Base-by-base conservation (phyloP, 1,140 invertebrate genomes). In the Sesamia nonagrioides region DNA sequence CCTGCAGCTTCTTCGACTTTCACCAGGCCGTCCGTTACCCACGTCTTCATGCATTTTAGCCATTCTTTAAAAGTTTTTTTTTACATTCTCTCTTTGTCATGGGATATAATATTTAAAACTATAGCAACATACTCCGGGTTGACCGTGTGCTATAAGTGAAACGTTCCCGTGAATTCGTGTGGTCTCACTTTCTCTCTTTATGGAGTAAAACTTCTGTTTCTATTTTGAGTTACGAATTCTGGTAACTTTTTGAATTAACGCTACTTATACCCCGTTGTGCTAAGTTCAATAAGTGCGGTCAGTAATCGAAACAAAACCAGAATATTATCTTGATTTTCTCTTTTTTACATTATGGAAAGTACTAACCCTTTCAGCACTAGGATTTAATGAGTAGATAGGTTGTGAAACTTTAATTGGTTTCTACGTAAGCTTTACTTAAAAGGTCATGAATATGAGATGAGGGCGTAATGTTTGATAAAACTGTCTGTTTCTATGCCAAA, bases 211-310 rank as follows among this genome's bases (percentile, higher is more conserved):
- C 45, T 50, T 50, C 6, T 50, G 45, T 50, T 4, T 5, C 45
- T n/a, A 50, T n/a, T 50, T 35, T 35, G 3, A 7, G 5, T 27
- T 15, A 15, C 2, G 3, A 40, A 40, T 6, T 9, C 11, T 21
- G 54, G 21, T 4, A 58, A 58, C 54, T 58, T 58, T 58, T 58
- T 33, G 27, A 33, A 58, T 58, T 61, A 35, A 61, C 60, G 60
- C 60, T 15, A 61, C 33, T 61, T 61, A 17, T 3, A 11, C 35
- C 15, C 33, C 33, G 33, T 40, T 40, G 60, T 61, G 35, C 33
- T 15, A 61, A 61, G 11, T 58, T 33, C 35, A 61, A 61, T 61
- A 61, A 61, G 35, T 37, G 3, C n/a, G 33, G 7, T 21, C 35
- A 9, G 2, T 61, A 61, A 40, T 40, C 60, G 33, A 17, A 15